A percentile compares a stretch with the other conserved stretches of the same genome.
These are phyloP conservation scores for Eublepharis macularius DNA, from an alignment of 2,113 vertebrate species.

Conservation along the genomic window DNA sequence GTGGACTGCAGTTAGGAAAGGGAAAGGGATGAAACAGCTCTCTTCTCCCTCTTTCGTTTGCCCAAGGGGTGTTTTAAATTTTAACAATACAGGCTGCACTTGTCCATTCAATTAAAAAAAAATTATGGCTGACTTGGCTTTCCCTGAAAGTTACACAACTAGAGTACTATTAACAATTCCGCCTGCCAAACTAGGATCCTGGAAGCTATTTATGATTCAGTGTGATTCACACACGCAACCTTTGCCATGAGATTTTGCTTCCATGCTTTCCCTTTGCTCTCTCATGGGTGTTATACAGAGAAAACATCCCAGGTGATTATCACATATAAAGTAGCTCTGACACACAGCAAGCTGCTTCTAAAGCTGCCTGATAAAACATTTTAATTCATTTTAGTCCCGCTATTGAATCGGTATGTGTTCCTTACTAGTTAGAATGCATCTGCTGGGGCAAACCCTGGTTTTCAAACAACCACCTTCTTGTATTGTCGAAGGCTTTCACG, in stretches of 20 bases:
- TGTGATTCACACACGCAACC: neutral
- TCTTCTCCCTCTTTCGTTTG: too few species aligned
- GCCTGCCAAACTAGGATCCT: neutral
- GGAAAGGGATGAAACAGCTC: too few species aligned
- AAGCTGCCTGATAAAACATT: too few species aligned
- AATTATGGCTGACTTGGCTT: neutral
- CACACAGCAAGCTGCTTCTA: neutral
- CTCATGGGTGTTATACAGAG: neutral
- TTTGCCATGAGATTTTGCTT: neutral
- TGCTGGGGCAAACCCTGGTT: too few species aligned
- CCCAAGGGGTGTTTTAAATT: neutral
- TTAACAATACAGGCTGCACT: neutral
- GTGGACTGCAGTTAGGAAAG: too few species aligned
- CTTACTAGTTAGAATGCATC: too few species aligned
- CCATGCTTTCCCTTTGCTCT: neutral
- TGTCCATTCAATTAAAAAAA: neutral
- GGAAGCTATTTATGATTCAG: neutral
- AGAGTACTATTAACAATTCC: neutral
- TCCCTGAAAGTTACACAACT: neutral
- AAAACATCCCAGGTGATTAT: neutral
- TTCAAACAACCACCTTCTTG: too few species aligned
- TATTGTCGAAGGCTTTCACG: too few species aligned
- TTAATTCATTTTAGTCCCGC: too few species aligned
- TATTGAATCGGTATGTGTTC: too few species aligned
- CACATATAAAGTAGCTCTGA: neutral